Base-by-base conservation (phyloP, 2,113 vertebrate genomes). In the Pantherophis guttatus region DNA sequence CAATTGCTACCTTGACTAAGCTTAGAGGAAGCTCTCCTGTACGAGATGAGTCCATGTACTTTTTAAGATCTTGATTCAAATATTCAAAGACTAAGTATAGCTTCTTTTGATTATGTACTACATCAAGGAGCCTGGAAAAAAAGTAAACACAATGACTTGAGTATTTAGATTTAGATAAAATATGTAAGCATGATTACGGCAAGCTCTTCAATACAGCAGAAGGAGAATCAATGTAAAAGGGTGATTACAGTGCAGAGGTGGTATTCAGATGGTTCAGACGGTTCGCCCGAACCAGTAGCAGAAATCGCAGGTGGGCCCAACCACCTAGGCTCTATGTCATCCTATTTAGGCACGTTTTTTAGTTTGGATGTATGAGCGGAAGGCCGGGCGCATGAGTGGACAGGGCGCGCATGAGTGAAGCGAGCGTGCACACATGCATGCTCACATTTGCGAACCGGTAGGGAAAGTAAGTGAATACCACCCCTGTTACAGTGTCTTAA, bases 11-110 rank as follows among this genome's bases (percentile, higher is more conserved):
- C 97, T 97, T 97, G 89, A 96, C 93, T 90, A 96, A 94, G 87
- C 94, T 95, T 87, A 95, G 90, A 87, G 98, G 96, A 24, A 98
- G 92, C 5, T 94, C 93, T 2, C 95, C 54, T 23, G 91, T 88
- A 2, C n/a, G 94, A 3, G 92, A 88, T 3, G 97, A 96, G 50
- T 98, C 98, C 96, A 98, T 97, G 88, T 97, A 97, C 89, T 98
- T 98, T 95, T 97, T 98, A 93, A 98, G 96, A 94, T 98, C 98
- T 95, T 98, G 97, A 93, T 95, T 97, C 59, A 98, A 96, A 65
- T 98, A 98, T 90, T 98, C 98, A 29, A 98, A 98, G 88, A 98
- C 98, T 86, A 98, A 95, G 85, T 97, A 98, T 10, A 98, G 96
- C 81, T 98, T 97, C 95, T 97, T 98, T 93, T 98, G 97, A 7